Percentiles rank a stretch among this genome's conserved stretches.
Evolutionary conservation across 2,888 invertebrate genomes (phyloP).

Genomic region (Tenodera sinensis): DNA sequence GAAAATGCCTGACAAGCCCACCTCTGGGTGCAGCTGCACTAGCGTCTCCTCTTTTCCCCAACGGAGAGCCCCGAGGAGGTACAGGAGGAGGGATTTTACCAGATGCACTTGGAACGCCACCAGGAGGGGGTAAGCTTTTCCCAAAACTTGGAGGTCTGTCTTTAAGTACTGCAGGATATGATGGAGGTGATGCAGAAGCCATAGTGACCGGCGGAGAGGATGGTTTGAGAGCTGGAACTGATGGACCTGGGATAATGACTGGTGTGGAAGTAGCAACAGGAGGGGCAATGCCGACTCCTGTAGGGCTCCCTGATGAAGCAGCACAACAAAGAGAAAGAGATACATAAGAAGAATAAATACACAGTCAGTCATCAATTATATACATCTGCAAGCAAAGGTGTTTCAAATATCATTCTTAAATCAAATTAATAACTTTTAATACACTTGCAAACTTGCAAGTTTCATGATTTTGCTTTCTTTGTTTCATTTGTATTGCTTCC

Average conservation of each 20-base stretch:
- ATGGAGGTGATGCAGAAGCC: slow-evolving; percentile 43
- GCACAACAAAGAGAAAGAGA: slow-evolving; percentile 6
- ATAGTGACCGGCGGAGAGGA: slow-evolving; percentile 44
- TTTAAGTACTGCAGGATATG: slow-evolving; percentile 73
- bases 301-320: slow-evolving; percentile 38
- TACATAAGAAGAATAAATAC: not conserved
- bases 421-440: too few relatives aligned
- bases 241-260: slow-evolving; percentile 9
- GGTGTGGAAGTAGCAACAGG: slow-evolving; percentile 20
- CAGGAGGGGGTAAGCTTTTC: slow-evolving; percentile 9
- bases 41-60: slow-evolving; percentile 8
- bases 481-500: not conserved
- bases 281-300: slow-evolving; percentile 38
- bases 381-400: not conserved
- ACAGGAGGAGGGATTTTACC: slow-evolving; percentile 80
- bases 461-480: not conserved
- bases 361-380: not conserved
- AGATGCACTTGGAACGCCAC: slow-evolving; percentile 15
- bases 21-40: slow-evolving; percentile 15
- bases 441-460: too few relatives aligned
- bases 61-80: slow-evolving; percentile 75
- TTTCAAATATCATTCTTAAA: too few relatives aligned
- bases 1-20: slow-evolving; percentile 17
- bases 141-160: slow-evolving; percentile 45
- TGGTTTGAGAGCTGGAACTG: slow-evolving; percentile 37